phyloP scores from a whole-genome alignment of 1,140 invertebrate genomes.

The Ptiloglossa arizonensis region DNA sequence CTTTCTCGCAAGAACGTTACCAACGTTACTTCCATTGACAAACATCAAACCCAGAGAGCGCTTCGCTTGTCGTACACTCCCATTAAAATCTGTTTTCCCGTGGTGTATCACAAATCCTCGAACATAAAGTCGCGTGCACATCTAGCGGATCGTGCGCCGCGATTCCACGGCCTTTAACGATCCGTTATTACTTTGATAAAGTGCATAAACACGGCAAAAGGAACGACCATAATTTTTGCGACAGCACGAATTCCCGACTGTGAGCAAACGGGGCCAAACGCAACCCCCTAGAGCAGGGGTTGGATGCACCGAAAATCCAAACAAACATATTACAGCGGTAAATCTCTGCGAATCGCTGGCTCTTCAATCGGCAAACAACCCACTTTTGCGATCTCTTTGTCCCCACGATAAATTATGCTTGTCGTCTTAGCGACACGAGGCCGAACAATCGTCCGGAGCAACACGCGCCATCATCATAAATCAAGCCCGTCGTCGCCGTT shows the following conservation, averaged over 20 bases:
- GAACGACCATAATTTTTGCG: conserved; percentile 5
- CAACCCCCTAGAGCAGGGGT: no score
- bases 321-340: conserved; percentile 52
- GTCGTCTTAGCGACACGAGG: conserved; percentile 49
- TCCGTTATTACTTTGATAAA: conserved; percentile 48
- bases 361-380: conserved; percentile 51
- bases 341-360: conserved; percentile 50
- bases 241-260: neutral
- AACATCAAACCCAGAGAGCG: neutral
- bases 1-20: neutral
- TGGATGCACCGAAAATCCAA: conserved; percentile 45
- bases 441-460: conserved; percentile 48
- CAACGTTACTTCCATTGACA: conserved; percentile 23
- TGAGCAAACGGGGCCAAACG: neutral
- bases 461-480: conserved; percentile 61
- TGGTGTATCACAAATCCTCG: conserved; percentile 15
- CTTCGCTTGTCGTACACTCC: neutral
- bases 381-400: conserved; percentile 51
- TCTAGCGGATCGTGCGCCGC: neutral
- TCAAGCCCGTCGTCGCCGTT: conserved; percentile 35
- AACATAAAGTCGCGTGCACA: conserved; percentile 30
- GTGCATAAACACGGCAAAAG: conserved; percentile 14
- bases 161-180: conserved; percentile 15
- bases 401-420: conserved; percentile 52
- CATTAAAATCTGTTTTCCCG: conserved; percentile 39